phyloP scores from a whole-genome alignment of 1,140 invertebrate species.

The Anadara kagoshimensis region DNA sequence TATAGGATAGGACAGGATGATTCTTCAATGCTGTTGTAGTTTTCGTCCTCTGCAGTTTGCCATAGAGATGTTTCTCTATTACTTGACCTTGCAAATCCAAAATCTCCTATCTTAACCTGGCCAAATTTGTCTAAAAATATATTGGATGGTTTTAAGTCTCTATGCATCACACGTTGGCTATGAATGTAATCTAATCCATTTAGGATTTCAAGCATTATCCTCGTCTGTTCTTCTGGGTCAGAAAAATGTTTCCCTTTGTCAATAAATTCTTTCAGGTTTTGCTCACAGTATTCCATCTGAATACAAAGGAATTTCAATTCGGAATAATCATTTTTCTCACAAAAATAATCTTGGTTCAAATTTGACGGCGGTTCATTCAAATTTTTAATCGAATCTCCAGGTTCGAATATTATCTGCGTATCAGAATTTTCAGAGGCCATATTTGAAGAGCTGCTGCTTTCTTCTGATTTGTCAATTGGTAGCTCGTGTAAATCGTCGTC shows the following conservation, averaged over 20 bases:
- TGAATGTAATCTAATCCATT: neutral
- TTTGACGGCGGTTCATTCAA: neutral
- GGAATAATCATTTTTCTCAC: neutral
- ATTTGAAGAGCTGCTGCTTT: no score
- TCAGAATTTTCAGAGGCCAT: no score
- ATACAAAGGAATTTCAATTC: neutral
- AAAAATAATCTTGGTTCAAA: neutral
- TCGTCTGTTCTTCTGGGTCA: neutral
- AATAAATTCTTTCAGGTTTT: neutral
- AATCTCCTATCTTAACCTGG: conserved; percentile 4
- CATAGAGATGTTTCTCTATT: neutral
- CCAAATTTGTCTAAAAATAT: conserved; percentile 1
- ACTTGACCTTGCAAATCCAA: neutral
- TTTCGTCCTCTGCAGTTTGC: neutral
- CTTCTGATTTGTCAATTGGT: no score
- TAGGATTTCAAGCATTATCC: neutral
- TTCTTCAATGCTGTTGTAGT: neutral
- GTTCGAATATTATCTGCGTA: no score
- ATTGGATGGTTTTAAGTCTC: conserved; percentile 6
- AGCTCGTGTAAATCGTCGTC: no score
- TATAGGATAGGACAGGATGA: no score
- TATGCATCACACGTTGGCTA: conserved; percentile 1
- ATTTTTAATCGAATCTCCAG: no score
- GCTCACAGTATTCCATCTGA: neutral
- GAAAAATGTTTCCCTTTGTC: neutral